Base-by-base conservation (phyloP, 2,888 invertebrate species). In the Nomada fabriciana region DNA sequence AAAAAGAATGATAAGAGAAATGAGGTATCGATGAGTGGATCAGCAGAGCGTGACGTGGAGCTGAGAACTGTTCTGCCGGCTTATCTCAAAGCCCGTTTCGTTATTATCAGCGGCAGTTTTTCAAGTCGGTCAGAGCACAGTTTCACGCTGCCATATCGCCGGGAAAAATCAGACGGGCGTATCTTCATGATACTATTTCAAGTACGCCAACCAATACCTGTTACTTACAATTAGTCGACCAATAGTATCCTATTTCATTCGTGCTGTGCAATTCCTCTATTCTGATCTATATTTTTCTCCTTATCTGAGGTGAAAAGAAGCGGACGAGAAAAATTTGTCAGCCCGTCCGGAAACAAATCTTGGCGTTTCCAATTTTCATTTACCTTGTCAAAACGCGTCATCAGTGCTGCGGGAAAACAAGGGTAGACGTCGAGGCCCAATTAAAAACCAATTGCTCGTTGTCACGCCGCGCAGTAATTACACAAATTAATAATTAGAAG, bases 51-150 rank as follows among this genome's bases (percentile, higher is more conserved):
- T 78, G 70, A 20, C 42, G 53, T 60, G 50, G 65, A 63, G 70
- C 60, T 69, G 68, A 70, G 63, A 72, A 69, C 83, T 65, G 80
- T 57, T 79, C 77, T 53, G 47, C 55, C 77, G 75, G 69, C 87
- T 85, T 87, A 87, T 87, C 88, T 85, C 64, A 65, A 29, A 20
- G 60, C 79, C 57, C 76, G 76, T 76, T 76, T 72, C 74, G 86
- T 87, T 87, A 85, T 85, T 87, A 87, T 85, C 87, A 74, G 76
- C 53, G 65, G 59, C 78, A 80, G 88, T 87, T 87, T 87, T 87
- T 87, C 85, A 80, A 85, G 80, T 76, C 80, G 71, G 76, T 29
- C 63, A 47, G 72, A 47, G 59, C 57, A 53, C 72, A 57, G 82
- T 78, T 80, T 76, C 75, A 80, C 72, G 71, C 69, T 59, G 52